Evolutionary conservation across 2,888 invertebrate species (phyloP).

Genomic region (Listrodromus nycthemerus): DNA sequence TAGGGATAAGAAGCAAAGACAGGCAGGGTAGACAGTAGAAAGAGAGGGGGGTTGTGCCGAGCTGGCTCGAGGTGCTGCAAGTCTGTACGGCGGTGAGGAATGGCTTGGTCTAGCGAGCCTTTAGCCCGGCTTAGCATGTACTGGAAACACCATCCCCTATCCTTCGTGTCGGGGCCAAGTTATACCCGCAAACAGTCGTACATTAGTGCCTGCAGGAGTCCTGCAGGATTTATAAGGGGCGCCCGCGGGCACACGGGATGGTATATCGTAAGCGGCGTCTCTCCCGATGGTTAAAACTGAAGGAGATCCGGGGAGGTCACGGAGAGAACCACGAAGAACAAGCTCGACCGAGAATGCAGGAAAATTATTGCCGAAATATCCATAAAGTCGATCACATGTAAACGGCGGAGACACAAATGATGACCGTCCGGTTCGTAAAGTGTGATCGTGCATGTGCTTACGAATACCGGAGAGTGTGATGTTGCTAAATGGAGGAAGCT

Average conservation of each 20-base stretch:
- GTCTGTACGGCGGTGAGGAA: slow-evolving; percentile 82
- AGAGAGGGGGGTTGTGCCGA: slow-evolving; percentile 60
- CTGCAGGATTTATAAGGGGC: slow-evolving; percentile 84
- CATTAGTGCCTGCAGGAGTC: slow-evolving; percentile 84
- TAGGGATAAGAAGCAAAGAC: slow-evolving; percentile 83
- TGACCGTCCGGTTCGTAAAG: slow-evolving; percentile 8
- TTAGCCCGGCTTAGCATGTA: slow-evolving; percentile 84
- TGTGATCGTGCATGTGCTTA: not conserved
- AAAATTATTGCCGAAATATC: slow-evolving; percentile 19
- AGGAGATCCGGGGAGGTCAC: slow-evolving; percentile 66
- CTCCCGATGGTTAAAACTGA: slow-evolving; percentile 77
- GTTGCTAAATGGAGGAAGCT: slow-evolving; percentile 23
- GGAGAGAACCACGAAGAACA: slow-evolving; percentile 47
- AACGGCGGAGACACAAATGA: slow-evolving; percentile 38
- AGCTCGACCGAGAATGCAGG: slow-evolving; percentile 40
- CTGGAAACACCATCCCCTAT: slow-evolving; percentile 82
- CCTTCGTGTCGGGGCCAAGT: slow-evolving; percentile 84
- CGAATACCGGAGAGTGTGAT: slow-evolving; percentile 18
- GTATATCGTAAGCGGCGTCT: slow-evolving; percentile 72
- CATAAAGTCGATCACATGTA: slow-evolving; percentile 46
- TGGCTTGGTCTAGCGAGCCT: slow-evolving; percentile 84
- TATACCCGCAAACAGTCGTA: slow-evolving; percentile 85
- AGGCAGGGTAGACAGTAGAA: slow-evolving; percentile 70
- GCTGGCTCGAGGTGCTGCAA: slow-evolving; percentile 73
- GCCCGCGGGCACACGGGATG: slow-evolving; percentile 77